These are phyloP conservation scores for Heloderma charlesbogerti DNA, from an alignment of 2,113 vertebrate species.

Conservation along the genomic window DNA sequence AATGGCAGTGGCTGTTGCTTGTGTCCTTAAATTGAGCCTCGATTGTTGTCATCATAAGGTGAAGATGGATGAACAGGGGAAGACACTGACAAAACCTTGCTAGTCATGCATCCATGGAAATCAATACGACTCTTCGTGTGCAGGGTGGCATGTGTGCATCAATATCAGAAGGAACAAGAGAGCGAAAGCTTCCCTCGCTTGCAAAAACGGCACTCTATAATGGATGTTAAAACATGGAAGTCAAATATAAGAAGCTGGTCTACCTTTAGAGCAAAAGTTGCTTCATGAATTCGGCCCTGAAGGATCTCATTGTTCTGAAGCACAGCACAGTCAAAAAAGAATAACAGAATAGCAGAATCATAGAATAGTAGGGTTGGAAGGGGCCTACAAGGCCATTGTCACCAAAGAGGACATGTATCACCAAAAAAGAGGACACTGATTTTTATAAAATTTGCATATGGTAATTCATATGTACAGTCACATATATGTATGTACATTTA, in stretches of 20 bases:
- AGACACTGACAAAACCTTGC: background rate
- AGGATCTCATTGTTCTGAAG: background rate
- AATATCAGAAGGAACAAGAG: background rate
- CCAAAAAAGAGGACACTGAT: too few species aligned
- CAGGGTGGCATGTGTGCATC: background rate
- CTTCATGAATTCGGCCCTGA: background rate
- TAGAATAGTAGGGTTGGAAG: too few species aligned
- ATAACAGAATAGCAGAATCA: too few species aligned
- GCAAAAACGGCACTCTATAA: background rate
- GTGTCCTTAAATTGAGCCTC: background rate
- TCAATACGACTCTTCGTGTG: background rate
- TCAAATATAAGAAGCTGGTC: background rate
- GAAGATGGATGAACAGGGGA: conserved; percentile 3
- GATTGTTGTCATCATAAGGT: conserved; percentile 20
- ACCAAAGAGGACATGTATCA: too few species aligned
- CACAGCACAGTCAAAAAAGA: too few species aligned
- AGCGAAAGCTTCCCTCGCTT: background rate
- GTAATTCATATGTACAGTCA: too few species aligned
- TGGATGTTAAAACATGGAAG: background rate
- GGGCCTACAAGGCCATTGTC: too few species aligned
- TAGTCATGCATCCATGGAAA: background rate
- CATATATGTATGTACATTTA: too few species aligned
- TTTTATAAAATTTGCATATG: too few species aligned
- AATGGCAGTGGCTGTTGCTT: background rate
- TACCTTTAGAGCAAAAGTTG: background rate